phyloP scores from a whole-genome alignment of 37 sponge, comb jelly and placozoan genomes.

The Haliclona indistincta region DNA sequence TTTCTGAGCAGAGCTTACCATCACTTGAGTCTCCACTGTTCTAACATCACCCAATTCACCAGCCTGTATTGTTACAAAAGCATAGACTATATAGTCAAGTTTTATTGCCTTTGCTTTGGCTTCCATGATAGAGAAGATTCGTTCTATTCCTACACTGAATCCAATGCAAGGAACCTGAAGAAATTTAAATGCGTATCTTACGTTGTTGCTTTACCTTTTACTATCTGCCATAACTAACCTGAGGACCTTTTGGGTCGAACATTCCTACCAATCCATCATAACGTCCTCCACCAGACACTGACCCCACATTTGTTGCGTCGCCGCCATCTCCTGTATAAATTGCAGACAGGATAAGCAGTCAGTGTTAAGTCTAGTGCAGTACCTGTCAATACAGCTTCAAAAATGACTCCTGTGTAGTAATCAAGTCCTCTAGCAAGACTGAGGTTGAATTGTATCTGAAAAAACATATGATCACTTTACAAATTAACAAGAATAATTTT shows the following conservation, averaged over 20 bases:
- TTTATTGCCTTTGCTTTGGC: no score
- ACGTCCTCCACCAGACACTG: slow-evolving; percentile 95
- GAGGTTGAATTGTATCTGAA: slow-evolving; percentile 94
- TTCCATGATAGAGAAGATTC: slow-evolving; percentile 97
- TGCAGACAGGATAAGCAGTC: no score
- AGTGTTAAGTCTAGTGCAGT: neutral
- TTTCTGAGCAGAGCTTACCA: slow-evolving; percentile 95
- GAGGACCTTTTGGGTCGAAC: slow-evolving; percentile 94
- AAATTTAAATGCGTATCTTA: no score
- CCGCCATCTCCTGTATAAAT: no score
- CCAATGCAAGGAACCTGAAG: slow-evolving; percentile 94
- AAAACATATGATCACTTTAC: no score
- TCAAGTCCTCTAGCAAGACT: slow-evolving; percentile 97
- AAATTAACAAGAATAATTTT: no score
- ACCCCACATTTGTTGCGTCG: slow-evolving; percentile 81
- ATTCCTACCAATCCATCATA: slow-evolving; percentile 98
- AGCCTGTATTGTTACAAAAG: no score
- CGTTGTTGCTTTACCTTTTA: no score
- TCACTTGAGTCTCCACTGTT: slow-evolving; percentile 84
- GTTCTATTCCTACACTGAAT: slow-evolving; percentile 96
- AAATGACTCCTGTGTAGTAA: slow-evolving; percentile 97
- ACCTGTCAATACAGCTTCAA: slow-evolving; percentile 83
- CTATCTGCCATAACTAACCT: no score
- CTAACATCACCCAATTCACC: slow-evolving; percentile 39
- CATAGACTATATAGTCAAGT: no score